Conservation (phyloP, 2,797 vertebrate genomes). For the Tapirus indicus region DNA sequence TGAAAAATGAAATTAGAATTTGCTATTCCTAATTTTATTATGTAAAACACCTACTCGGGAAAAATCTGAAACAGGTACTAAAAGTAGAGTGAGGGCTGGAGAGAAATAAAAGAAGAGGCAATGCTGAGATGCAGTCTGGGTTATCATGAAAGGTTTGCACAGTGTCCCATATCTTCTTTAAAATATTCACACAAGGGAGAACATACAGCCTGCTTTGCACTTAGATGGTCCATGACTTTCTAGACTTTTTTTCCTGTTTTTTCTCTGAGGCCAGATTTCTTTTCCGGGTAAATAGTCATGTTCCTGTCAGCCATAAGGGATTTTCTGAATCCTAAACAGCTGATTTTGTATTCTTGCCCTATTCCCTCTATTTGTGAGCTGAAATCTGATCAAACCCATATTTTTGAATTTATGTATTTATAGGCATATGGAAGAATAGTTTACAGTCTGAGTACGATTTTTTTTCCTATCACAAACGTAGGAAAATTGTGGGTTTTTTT, state of each 20-base stretch:
- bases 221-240: slow-evolving; percentile 55
- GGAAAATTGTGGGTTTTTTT: slow-evolving; percentile 86
- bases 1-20: slow-evolving; percentile 53
- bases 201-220: neutral
- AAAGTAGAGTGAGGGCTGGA: neutral
- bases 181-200: slow-evolving; percentile 40
- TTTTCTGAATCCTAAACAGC: slow-evolving; percentile 82
- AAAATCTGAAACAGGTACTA: neutral
- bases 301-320: slow-evolving; percentile 67
- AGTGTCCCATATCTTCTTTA: neutral
- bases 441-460: slow-evolving; percentile 87
- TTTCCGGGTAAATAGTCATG: slow-evolving; percentile 83
- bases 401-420: slow-evolving; percentile 89
- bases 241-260: slow-evolving; percentile 80
- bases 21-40: slow-evolving; percentile 5
- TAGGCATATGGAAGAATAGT: slow-evolving; percentile 87
- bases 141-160: neutral
- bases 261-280: slow-evolving; percentile 84
- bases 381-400: slow-evolving; percentile 89
- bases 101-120: neutral
- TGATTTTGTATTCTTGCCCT: slow-evolving; percentile 86
- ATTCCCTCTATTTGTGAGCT: slow-evolving; percentile 82
- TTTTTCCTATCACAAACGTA: slow-evolving; percentile 80
- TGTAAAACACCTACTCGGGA: neutral
- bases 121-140: neutral